Conservation (phyloP, 2,113 vertebrate species). For the Pan troglodytes region NHGRI_mPanTro3-v2.1_pri NC_072418.2:60390501-60391000, state of each 20-base stretch:
- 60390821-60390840: not conserved
- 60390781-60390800: not conserved
- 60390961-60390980: not conserved
- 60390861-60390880: not conserved
- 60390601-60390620: not conserved
- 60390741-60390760: not conserved
- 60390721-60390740: not conserved
- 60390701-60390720: not conserved
- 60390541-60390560: not conserved
- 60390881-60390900: not conserved
- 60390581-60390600: not conserved
- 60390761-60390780: not conserved
- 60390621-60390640: too few relatives aligned
- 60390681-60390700: not conserved
- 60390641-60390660: not conserved
- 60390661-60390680: not conserved
- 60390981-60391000: not conserved
- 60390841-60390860: not conserved
- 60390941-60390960: not conserved
- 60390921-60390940: not conserved
- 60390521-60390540: not conserved
- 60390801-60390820: not conserved
- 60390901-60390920: not conserved
- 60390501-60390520: not conserved
- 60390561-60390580: not conserved